Evolutionary conservation across 2,113 vertebrate genomes (phyloP).

Genomic region (Dunckerocampus dactyliophorus): DNA sequence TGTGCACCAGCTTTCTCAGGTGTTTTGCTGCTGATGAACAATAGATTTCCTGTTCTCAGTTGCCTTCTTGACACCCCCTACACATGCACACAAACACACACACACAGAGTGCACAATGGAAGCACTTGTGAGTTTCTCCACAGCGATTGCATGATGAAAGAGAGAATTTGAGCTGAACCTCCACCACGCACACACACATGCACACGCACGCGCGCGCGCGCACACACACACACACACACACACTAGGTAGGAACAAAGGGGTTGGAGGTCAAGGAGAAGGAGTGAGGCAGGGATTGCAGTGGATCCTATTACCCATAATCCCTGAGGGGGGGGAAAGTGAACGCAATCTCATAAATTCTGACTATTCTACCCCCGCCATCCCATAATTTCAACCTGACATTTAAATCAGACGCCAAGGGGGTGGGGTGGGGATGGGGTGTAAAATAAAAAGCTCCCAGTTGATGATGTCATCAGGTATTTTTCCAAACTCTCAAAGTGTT

Average conservation of each 20-base stretch:
- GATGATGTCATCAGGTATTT: slow-evolving; percentile 20
- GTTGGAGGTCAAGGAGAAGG: slow-evolving; percentile 37
- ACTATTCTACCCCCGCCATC: slow-evolving; percentile 25
- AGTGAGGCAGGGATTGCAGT: slow-evolving; percentile 22
- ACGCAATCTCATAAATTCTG: slow-evolving; percentile 48
- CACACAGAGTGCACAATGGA: slow-evolving; percentile 17
- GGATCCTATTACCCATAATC: slow-evolving; percentile 58
- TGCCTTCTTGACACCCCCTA: slow-evolving; percentile 4
- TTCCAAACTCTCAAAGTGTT: slow-evolving; percentile 4
- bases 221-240: slow-evolving; percentile 18
- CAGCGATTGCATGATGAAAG: slow-evolving; percentile 26
- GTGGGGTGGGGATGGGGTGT: background rate
- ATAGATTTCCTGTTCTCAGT: slow-evolving; percentile 51
- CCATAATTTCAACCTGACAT: slow-evolving; percentile 53
- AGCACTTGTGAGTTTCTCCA: slow-evolving; percentile 42
- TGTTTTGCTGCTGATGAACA: slow-evolving; percentile 45
- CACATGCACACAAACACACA: no score
- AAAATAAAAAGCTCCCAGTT: background rate
- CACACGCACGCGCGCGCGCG: slow-evolving; percentile 4
- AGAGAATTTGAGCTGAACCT: slow-evolving; percentile 24
- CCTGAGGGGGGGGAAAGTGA: slow-evolving; percentile 30
- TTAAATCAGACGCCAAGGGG: slow-evolving; percentile 27
- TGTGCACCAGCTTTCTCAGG: slow-evolving; percentile 14
- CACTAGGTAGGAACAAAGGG: slow-evolving; percentile 20
- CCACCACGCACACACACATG: slow-evolving; percentile 23